Evolutionary conservation across 2,888 invertebrate species (phyloP).

Genomic region (Congeria kusceri): DNA sequence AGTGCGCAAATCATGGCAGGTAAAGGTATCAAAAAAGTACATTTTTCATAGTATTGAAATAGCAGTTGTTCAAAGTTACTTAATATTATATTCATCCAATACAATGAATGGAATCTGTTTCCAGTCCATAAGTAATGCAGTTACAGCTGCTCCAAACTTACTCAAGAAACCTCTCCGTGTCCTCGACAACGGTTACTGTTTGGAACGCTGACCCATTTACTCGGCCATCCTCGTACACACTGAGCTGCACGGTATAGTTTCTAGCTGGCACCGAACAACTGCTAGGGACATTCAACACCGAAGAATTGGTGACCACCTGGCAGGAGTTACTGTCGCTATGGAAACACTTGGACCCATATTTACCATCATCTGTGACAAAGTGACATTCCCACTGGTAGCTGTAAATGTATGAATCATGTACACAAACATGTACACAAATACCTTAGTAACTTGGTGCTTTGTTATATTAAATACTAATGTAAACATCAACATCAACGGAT

Average conservation of each 20-base stretch:
- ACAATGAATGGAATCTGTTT: too few species aligned
- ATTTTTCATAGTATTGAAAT: too few species aligned
- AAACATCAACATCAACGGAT: too few species aligned
- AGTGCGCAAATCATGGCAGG: too few species aligned
- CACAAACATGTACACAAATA: too few species aligned
- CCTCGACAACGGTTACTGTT: conserved; percentile 63
- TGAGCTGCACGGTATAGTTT: conserved; percentile 76
- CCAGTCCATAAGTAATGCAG: too few species aligned
- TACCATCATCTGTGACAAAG: conserved; percentile 23
- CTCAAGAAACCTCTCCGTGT: conserved; percentile 51
- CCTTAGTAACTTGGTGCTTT: too few species aligned
- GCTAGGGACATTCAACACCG: conserved; percentile 61
- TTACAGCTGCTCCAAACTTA: conserved; percentile 40
- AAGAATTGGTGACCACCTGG: conserved; percentile 47
- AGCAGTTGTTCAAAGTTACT: too few species aligned
- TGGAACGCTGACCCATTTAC: conserved; percentile 64
- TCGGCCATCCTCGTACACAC: conserved; percentile 62
- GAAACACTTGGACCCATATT: conserved; percentile 61
- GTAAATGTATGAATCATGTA: neutral
- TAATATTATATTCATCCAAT: too few species aligned
- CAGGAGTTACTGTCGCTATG: conserved; percentile 31
- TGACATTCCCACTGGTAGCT: conserved; percentile 71
- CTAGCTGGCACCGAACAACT: conserved; percentile 41
- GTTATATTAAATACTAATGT: too few species aligned
- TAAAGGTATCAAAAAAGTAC: too few species aligned